phyloP scores from a whole-genome alignment of 2,113 vertebrate genomes.

The Pardalotus punctatus region DNA sequence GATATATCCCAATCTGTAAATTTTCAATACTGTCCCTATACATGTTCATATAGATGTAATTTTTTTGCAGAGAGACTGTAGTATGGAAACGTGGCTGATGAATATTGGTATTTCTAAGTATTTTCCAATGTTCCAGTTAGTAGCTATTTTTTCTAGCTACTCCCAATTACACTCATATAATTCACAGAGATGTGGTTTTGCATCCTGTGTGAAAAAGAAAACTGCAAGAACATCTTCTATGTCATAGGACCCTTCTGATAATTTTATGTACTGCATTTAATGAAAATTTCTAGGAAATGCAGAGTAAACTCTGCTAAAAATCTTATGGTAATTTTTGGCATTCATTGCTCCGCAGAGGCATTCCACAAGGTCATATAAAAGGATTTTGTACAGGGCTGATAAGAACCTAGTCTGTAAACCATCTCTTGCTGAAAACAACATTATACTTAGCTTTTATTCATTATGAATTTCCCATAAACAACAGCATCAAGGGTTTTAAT shows the following conservation, averaged over 20 bases:
- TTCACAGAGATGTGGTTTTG: background rate
- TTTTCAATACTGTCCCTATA: background rate
- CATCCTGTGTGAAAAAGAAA: background rate
- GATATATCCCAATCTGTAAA: background rate
- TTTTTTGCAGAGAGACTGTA: background rate
- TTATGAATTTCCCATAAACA: background rate
- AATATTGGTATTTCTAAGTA: background rate
- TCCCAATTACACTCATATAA: background rate
- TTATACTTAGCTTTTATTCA: background rate
- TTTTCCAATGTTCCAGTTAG: background rate
- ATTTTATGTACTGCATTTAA: background rate
- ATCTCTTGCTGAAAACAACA: background rate
- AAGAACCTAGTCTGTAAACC: background rate
- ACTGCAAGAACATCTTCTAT: background rate
- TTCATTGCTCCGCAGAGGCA: background rate
- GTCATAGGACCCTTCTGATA: background rate
- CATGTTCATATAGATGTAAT: accelerated
- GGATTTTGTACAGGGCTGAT: background rate
- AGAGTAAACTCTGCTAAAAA: background rate
- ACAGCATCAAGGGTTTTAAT: background rate
- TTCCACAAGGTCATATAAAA: background rate
- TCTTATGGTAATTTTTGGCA: background rate
- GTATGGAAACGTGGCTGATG: background rate
- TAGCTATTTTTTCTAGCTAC: background rate
- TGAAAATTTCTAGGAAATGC: background rate